Base-by-base conservation (phyloP, 2,113 vertebrate genomes). In the Elaphurus davidianus region DNA sequence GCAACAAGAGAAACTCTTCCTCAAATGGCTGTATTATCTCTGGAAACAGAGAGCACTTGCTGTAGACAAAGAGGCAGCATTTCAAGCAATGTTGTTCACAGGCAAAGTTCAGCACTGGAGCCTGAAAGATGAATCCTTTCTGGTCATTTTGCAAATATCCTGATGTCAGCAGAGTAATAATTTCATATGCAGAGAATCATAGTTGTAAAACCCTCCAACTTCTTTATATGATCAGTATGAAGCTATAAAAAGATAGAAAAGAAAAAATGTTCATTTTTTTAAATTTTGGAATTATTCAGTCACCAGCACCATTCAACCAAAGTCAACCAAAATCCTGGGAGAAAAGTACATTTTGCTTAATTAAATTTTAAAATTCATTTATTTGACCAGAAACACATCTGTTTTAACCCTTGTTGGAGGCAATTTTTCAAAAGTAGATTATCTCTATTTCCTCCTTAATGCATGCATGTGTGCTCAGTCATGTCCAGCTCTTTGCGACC, bases 181-280 rank as follows among this genome's bases (percentile, higher is more conserved):
- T 62, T 95, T 95, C 11, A 94, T 8, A 96, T 71, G 7, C 28
- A 94, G 96, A 33, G 33, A 71, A 25, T 33, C 7, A 74, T 36
- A 71, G 28, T 27, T 64, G 7, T 74, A 86, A 96, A 81, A 76
- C 2, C 16, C 25, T 86, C 27, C 52, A 90, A 47, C 0, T 71
- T 87, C 23, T 97, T 93, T n/a, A 54, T 50, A 76, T 86, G 17
- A 85, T 23, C 92, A 64, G 16, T 74, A 40, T 11, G 8, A 4
- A 11, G 93, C 47, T 50, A 87, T 17, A 25, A 21, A 87, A 67
- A 54, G 27, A 76, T 87, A 52, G 43, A 88, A 87, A 52, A 8
- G 15, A 4, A 67, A 74, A 88, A 86, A 28, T 21, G n/a, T 6
- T 52, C 2, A 33, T 54, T 5, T 88, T 94, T 55, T 55, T 57